Evolutionary conservation across 2,888 invertebrate genomes (phyloP), one percentile per base, ranked within the genome.

Genomic region (Pasiphila rectangulata): DNA sequence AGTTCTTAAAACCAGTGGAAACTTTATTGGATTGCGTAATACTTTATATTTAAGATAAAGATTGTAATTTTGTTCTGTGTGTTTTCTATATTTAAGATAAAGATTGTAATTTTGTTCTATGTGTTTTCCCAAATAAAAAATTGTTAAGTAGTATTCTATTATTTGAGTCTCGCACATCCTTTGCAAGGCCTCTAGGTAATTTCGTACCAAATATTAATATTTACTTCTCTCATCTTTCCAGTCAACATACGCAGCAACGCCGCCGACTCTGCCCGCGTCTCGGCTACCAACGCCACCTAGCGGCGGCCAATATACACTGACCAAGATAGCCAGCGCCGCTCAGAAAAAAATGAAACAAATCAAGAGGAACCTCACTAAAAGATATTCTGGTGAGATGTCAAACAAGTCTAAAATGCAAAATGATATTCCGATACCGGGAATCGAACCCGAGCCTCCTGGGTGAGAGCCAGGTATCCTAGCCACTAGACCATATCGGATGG

Each of bases 381-480:
- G 84, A 73, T 87, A 87, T 55, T 78, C 83, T 20, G 87, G 89
- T 89, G 47, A 66, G 67, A 1, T 7, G 27, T 13, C 13, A 13
- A 27, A 43, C 37, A 51, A 34, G 16, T 19, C n/a, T 32, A 57
- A 48, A 49, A 9, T 7, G 44, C 57, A 75, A 85, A 80, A 80
- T 60, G 17, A 4, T 24, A 42, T 86, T 91, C 90, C 90, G 87
- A 85, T 90, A 90, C 90, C 90, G 90, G 90, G 90, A 90, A 90
- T 90, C 89, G 90, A 90, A 90, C 90, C 90, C 88, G 88, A 82
- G 84, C 85, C 86, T 86, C 91, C 91, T 90, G 90, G 90, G 90
- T 91, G 91, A 91, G 89, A 91, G 90, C 90, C 91, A 90, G 90
- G 90, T 90, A 91, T 91, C 91, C 90, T 91, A 90, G 90, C 91